Evolutionary conservation across 1,140 invertebrate genomes (phyloP), one percentile per base, ranked within the genome.

Genomic region (Bombus terrestris): DNA sequence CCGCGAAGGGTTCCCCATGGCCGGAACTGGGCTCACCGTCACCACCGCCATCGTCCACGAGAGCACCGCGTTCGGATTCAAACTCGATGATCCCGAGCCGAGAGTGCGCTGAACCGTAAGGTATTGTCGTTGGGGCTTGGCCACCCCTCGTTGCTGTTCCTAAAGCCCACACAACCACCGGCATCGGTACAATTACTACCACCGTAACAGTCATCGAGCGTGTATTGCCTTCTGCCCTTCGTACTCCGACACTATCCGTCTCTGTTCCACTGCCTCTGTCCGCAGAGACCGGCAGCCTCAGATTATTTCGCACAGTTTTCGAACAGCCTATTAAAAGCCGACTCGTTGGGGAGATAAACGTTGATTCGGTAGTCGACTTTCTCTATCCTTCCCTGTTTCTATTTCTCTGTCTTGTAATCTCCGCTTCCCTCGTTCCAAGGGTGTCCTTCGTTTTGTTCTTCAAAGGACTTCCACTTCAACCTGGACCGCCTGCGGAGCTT

Each of bases 281-380:
- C 75, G 57, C 37, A 41, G 47, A 69, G 74, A 80, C 86, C 12
- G 13, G 75, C 76, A 72, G 74, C 66, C 37, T 80, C 86, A 89
- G 92, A 94, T 94, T 94, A 94, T 94, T 94, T 93, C 93, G 92
- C 93, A 89, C 92, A 92, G 93, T 94, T 94, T 94, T 94, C 93
- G 90, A 93, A 93, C 93, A 92, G 92, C 92, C 93, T 89, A 93
- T 94, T 94, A 94, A 94, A 93, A 93, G 91, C 90, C 88, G 89
- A 91, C 92, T 94, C 92, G 92, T 92, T 91, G 93, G 92, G 91
- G 91, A 92, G 92, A 94, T 94, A 93, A 94, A 94, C 93, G 92
- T 93, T 94, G 93, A 94, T 94, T 94, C 92, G 92, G 89, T 76
- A 81, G 76, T 57, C 62, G 69, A 85, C 84, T 81, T 83, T 69